Percentiles rank a stretch among this genome's conserved stretches.
Conservation (phyloP, 2,113 vertebrate species). For the Salvelinus alpinus region DNA sequence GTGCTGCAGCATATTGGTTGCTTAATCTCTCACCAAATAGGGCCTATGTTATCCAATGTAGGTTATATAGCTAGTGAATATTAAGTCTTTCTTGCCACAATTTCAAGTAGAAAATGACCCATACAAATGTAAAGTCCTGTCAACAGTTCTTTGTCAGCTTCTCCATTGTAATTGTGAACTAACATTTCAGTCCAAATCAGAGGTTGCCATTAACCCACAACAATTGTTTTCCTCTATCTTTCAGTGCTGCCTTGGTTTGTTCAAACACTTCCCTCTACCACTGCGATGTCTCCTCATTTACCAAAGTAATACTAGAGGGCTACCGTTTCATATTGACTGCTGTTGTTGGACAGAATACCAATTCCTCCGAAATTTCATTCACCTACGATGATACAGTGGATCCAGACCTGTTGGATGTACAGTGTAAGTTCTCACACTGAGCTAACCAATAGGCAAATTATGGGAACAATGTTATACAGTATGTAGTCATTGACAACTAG, state of each 20-base stretch:
- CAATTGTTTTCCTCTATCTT: not conserved
- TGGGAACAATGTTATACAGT: no score
- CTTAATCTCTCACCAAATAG: not conserved
- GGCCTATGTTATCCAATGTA: not conserved
- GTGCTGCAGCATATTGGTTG: not conserved
- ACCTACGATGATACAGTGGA: no score
- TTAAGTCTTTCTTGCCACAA: no score
- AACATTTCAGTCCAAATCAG: not conserved
- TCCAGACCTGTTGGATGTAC: no score
- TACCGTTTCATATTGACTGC: no score
- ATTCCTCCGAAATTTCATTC: no score
- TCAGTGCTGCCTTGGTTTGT: not conserved
- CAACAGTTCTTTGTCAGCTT: not conserved
- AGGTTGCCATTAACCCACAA: not conserved
- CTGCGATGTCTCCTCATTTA: not conserved
- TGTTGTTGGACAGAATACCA: no score
- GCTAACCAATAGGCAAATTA: no score
- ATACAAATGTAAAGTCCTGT: not conserved
- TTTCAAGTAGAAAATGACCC: not conserved
- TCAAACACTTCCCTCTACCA: not conserved
- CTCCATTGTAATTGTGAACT: not conserved
- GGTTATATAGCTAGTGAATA: not conserved
- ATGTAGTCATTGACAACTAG: no score
- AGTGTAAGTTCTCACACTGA: no score
- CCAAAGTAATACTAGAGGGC: not conserved